Conservation (phyloP, 1,140 invertebrate species). For the Pissodes strobi region DNA sequence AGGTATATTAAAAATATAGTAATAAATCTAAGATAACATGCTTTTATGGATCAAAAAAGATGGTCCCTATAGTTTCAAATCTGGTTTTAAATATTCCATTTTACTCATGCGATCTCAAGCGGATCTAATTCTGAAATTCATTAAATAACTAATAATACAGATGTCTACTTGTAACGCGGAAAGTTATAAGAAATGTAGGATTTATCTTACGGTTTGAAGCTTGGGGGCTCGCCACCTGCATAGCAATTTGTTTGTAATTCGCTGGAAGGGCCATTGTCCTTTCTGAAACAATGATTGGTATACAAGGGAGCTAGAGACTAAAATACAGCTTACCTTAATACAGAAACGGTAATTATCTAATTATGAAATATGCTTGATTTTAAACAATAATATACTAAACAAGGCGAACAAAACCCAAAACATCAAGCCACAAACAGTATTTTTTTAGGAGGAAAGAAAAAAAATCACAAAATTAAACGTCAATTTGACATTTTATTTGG, state of each 20-base stretch:
- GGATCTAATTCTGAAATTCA: slow-evolving; percentile 29
- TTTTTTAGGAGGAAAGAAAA: not conserved
- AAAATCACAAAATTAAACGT: no score
- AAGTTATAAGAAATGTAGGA: slow-evolving; percentile 17
- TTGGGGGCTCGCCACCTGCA: slow-evolving; percentile 64
- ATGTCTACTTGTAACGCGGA: slow-evolving; percentile 18
- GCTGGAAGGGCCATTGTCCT: slow-evolving; percentile 68
- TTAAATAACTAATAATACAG: slow-evolving; percentile 34
- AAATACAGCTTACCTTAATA: not conserved
- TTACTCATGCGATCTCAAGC: slow-evolving; percentile 43
- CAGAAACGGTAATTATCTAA: not conserved
- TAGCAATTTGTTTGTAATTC: slow-evolving; percentile 76
- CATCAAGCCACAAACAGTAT: not conserved
- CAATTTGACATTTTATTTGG: no score
- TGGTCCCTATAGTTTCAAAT: slow-evolving; percentile 2
- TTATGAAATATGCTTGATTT: no score
- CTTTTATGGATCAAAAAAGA: slow-evolving; percentile 28
- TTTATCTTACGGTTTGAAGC: slow-evolving; percentile 57
- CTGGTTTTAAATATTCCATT: slow-evolving; percentile 12
- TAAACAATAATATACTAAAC: no score
- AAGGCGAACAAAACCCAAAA: not conserved
- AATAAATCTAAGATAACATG: slow-evolving; percentile 24
- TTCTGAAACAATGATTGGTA: slow-evolving; percentile 7
- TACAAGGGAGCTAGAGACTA: not conserved
- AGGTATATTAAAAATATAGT: slow-evolving; percentile 12